Conservation (phyloP, 2,888 invertebrate genomes). For the Incurvaria masculella region DNA sequence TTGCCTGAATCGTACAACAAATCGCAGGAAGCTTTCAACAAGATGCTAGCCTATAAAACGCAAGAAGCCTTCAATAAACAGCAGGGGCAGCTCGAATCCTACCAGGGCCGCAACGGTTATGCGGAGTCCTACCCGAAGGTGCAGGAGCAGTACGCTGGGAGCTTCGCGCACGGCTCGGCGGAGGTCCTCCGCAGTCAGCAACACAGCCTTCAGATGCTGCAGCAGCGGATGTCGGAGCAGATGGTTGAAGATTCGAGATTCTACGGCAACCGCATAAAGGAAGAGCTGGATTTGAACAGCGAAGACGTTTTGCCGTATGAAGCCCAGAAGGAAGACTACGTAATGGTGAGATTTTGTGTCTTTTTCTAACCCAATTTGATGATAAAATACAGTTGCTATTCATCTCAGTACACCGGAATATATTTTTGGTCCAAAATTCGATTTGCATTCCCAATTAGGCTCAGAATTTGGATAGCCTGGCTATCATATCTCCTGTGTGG, state of each 20-base stretch:
- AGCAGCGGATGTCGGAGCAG: constrained; percentile 23
- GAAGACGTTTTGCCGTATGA: constrained; percentile 35
- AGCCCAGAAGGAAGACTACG: not conserved
- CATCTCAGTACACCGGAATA: too few relatives aligned
- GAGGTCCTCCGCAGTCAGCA: constrained; percentile 39
- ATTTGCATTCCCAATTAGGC: too few relatives aligned
- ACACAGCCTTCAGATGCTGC: constrained; percentile 38
- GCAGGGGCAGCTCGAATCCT: not conserved
- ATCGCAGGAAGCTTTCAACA: too few relatives aligned
- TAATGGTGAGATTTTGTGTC: too few relatives aligned
- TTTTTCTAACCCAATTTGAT: too few relatives aligned
- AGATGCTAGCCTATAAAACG: too few relatives aligned
- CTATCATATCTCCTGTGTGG: too few relatives aligned
- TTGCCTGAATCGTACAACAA: too few relatives aligned
- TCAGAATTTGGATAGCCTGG: too few relatives aligned
- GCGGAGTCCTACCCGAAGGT: not conserved
- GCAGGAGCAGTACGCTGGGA: not conserved
- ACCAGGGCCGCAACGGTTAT: not conserved
- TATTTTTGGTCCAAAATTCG: too few relatives aligned
- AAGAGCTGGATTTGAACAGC: constrained; percentile 33
- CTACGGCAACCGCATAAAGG: constrained; percentile 44
- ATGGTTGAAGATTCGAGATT: constrained; percentile 38
- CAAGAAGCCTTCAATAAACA: not conserved
- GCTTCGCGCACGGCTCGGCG: constrained; percentile 24
- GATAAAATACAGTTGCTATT: too few relatives aligned